Percentiles rank a stretch among this genome's conserved stretches.
Conservation (phyloP, 2,888 invertebrate genomes). For the Cantharis flavilabris region DNA sequence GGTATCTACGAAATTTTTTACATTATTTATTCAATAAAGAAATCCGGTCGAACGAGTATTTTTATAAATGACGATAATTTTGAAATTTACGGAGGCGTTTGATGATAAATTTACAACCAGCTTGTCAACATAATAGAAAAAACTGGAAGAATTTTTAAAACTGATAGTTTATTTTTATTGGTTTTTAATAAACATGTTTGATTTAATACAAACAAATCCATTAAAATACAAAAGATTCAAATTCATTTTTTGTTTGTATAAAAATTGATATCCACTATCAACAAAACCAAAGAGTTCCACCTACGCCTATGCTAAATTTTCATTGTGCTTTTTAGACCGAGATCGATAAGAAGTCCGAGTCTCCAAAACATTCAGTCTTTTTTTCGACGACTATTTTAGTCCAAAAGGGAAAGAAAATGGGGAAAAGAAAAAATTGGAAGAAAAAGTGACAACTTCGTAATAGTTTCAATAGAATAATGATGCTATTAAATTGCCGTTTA, state of each 20-base stretch:
- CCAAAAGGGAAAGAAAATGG: not conserved
- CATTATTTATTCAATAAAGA: not conserved
- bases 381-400: too few relatives aligned
- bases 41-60: not conserved
- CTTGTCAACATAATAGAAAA: not conserved
- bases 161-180: not conserved
- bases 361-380: too few relatives aligned
- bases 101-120: not conserved
- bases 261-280: too few relatives aligned
- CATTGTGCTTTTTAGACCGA: too few relatives aligned
- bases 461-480: not conserved
- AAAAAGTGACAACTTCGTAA: not conserved
- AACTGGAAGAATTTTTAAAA: not conserved
- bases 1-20: too few relatives aligned
- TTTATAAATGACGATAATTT: not conserved
- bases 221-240: too few relatives aligned
- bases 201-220: not conserved
- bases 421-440: not conserved
- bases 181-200: not conserved
- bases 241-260: too few relatives aligned
- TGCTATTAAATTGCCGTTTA: not conserved
- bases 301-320: too few relatives aligned
- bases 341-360: too few relatives aligned
- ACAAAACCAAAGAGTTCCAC: too few relatives aligned
- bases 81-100: not conserved